These are phyloP conservation scores for Polydrusus cervinus DNA, from an alignment of 2,888 invertebrate species.

Conservation along the genomic window DNA sequence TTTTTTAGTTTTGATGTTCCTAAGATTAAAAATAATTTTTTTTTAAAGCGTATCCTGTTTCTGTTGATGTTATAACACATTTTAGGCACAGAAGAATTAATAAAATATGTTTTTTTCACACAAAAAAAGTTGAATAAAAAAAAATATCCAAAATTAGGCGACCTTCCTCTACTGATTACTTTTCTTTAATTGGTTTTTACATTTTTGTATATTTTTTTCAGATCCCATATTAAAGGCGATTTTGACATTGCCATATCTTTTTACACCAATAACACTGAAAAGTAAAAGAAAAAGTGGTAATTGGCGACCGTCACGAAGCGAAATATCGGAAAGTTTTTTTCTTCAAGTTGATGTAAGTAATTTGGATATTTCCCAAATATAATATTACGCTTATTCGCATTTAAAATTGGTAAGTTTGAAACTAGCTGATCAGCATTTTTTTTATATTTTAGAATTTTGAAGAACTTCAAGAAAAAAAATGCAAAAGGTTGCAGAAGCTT, in stretches of 20 bases:
- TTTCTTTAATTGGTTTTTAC: neutral
- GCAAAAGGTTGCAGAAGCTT: neutral
- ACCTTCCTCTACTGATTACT: neutral
- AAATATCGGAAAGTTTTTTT: conserved; percentile 21
- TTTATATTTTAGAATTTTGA: conserved; percentile 12
- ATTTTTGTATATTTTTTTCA: conserved; percentile 39
- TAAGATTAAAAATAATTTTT: too few relatives aligned
- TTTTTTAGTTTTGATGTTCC: too few relatives aligned
- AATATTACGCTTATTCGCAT: neutral
- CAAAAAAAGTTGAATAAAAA: too few relatives aligned
- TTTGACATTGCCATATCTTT: conserved; percentile 17
- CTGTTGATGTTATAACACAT: too few relatives aligned
- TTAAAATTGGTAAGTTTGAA: neutral
- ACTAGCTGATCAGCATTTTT: neutral
- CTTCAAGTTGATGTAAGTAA: conserved; percentile 7
- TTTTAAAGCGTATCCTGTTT: too few relatives aligned
- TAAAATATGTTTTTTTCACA: too few relatives aligned
- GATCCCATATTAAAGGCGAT: conserved; percentile 9
- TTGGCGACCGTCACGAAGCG: conserved; percentile 19
- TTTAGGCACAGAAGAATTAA: too few relatives aligned
- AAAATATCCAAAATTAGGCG: too few relatives aligned
- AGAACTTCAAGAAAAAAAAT: neutral
- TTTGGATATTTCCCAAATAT: neutral
- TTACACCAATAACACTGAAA: conserved; percentile 19
- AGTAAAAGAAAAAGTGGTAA: conserved; percentile 10